Evolutionary conservation across 1,140 invertebrate genomes (phyloP), one percentile per base, ranked within the genome.

Genomic region (Atta cephalotes): DNA sequence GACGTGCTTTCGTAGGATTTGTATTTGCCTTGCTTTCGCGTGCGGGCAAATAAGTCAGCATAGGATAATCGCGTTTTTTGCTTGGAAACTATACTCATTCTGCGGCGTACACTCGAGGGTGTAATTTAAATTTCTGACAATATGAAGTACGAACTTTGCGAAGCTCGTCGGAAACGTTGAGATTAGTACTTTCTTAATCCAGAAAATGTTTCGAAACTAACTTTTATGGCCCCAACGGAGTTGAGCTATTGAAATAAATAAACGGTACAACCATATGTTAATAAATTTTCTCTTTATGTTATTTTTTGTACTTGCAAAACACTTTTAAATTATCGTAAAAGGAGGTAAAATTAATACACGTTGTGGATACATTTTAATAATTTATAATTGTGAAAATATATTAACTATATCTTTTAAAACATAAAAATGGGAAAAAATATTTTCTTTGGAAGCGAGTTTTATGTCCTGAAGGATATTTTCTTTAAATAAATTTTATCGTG

Each of bases 91-190:
- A 74, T 51, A 84, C 56, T 76, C 70, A 62, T 76, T 84, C 18
- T 39, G 80, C 70, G 58, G 31, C 80, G 70, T 51, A 39, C 28
- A 84, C 80, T 74, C 70, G 68, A 62, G 70, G 58, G 70, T 84
- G 56, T 84, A 84, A 62, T 84, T 74, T 76, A 62, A 84, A 76
- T 84, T 84, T 74, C 70, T 76, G 70, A 76, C 56, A 58, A 84
- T 84, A 21, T 35, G 39, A 84, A 76, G 56, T 35, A 65, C 10
- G 80, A 84, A 76, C 70, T 84, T 76, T 74, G 56, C 70, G 39
- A 51, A 63, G 56, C 25, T 84, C 53, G 70, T 62, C 28, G 53
- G 70, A 76, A 71, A 84, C 28, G 28, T 74, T 49, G 25, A 84
- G 71, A 84, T 84, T 84, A 74, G 56, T 62, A 82, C 56, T 82